Evolutionary conservation across 2,888 invertebrate genomes (phyloP).

Genomic region (Ectemnius cavifrons): DNA sequence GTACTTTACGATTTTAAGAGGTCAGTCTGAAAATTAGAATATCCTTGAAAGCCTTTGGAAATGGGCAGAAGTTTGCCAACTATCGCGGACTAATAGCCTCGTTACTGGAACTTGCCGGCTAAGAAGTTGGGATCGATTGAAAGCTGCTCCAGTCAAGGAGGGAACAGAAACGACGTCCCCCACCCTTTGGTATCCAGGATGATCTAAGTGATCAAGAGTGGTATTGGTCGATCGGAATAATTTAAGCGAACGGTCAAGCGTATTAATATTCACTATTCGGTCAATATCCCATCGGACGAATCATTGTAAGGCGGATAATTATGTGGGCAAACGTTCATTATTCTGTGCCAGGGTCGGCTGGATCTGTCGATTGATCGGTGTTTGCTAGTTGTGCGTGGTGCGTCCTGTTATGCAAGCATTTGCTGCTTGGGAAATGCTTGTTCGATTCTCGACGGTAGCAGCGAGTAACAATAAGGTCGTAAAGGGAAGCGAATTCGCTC

Average conservation of each 20-base stretch:
- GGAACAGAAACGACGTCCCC: background rate
- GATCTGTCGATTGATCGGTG: constrained; percentile 43
- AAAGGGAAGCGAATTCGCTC: background rate
- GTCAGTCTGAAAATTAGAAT: too few relatives aligned
- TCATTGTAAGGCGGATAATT: constrained; percentile 55
- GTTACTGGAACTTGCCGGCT: too few relatives aligned
- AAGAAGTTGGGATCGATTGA: too few relatives aligned
- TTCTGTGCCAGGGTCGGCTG: constrained; percentile 29
- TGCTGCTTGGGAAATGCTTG: constrained; percentile 22
- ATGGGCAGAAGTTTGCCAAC: too few relatives aligned
- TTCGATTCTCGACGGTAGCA: background rate
- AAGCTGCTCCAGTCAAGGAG: background rate
- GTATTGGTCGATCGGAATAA: constrained; percentile 37
- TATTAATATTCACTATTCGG: constrained; percentile 61
- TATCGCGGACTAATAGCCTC: too few relatives aligned
- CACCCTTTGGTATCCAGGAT: background rate
- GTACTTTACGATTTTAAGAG: too few relatives aligned
- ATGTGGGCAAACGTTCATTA: constrained; percentile 56
- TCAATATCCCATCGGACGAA: constrained; percentile 47
- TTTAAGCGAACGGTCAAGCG: constrained; percentile 52
- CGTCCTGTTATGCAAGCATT: constrained; percentile 39
- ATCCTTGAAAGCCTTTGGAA: too few relatives aligned
- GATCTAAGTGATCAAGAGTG: too few relatives aligned
- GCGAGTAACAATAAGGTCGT: constrained; percentile 13
- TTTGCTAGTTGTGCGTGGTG: constrained; percentile 13